These are phyloP conservation scores for Riptortus pedestris DNA, from an alignment of 1,140 invertebrate genomes.

Conservation along the genomic window DNA sequence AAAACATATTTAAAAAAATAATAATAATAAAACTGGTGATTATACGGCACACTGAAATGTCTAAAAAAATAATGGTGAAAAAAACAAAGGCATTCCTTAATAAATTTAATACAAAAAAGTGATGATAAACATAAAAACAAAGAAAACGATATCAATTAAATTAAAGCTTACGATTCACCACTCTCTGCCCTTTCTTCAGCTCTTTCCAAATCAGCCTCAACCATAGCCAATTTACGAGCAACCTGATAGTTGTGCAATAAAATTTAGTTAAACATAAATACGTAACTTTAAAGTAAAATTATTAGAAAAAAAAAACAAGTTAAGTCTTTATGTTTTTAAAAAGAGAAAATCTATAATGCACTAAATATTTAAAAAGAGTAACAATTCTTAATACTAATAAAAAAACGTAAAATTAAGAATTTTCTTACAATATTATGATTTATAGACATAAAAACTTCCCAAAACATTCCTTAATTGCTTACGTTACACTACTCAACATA, in stretches of 20 bases:
- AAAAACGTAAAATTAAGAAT: too few relatives aligned
- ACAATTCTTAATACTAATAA: too few relatives aligned
- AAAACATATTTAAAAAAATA: not conserved
- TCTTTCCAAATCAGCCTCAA: slow-evolving; percentile 99
- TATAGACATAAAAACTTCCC: too few relatives aligned
- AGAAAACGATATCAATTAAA: slow-evolving; percentile 27
- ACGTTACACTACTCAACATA: too few relatives aligned
- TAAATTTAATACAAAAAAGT: not conserved
- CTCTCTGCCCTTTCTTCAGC: slow-evolving; percentile 99
- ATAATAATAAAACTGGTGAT: not conserved
- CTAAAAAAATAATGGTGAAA: not conserved
- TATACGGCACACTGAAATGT: slow-evolving; percentile 10
- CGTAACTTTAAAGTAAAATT: not conserved
- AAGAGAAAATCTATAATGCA: not conserved
- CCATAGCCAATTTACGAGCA: slow-evolving; percentile 99
- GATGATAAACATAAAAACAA: not conserved
- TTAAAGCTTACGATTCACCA: slow-evolving; percentile 93
- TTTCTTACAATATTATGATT: too few relatives aligned
- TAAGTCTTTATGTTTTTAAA: not conserved
- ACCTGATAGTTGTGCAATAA: slow-evolving; percentile 81
- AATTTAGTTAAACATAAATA: not conserved
- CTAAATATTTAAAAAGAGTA: not conserved
- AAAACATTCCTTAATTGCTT: too few relatives aligned
- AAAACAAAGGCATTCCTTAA: slow-evolving; percentile 3
- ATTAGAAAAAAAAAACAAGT: not conserved